Evolutionary conservation across 1,140 invertebrate genomes (phyloP), one percentile per base, ranked within the genome.

Genomic region (Pseudomyrmex dendroicus): DNA sequence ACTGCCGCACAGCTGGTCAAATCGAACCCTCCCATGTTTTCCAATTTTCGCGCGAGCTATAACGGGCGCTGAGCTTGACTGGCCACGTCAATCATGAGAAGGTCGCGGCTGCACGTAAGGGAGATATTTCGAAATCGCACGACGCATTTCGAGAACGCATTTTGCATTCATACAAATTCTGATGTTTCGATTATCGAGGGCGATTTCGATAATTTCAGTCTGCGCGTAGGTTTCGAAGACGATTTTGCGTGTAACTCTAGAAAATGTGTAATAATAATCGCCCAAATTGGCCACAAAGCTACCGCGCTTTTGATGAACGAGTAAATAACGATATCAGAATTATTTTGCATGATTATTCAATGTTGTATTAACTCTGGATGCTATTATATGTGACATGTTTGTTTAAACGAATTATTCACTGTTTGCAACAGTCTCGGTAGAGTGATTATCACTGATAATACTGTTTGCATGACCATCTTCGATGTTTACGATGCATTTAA

Each of bases 1-100:
- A 80, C 76, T 80, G 76, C 76, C 76, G 76, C 76, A 22, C 76
- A 80, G 76, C 76, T 80, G 76, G 76, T 70, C 76, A 56, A 80
- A 80, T 80, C 67, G 76, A 70, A 52, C 22, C 74, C 46, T 54
- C 54, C 52, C 76, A 64, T 80, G 66, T 80, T 80, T 80, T 80
- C 76, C 76, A 80, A 80, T 80, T 80, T 80, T 80, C 54, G 66
- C 76, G 22, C 54, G 63, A 46, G 82, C 70, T 77, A 78, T 77
- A 83, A 78, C 73, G 59, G 73, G 25, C n/a, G 17, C 46, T 54
- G 25, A 59, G 76, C 76, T 44, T 57, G 64, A 80, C 76, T 72
- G 48, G 76, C 66, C 76, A 72, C 44, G 76, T 80, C 76, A 80
- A 80, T 80, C 76, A 80, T 59, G 76, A 25, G 22, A 50, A 72